Percentiles rank a stretch among this genome's conserved stretches.
These are phyloP conservation scores for Chelonus insularis DNA, from an alignment of 1,140 invertebrate genomes.

Conservation along the genomic window DNA sequence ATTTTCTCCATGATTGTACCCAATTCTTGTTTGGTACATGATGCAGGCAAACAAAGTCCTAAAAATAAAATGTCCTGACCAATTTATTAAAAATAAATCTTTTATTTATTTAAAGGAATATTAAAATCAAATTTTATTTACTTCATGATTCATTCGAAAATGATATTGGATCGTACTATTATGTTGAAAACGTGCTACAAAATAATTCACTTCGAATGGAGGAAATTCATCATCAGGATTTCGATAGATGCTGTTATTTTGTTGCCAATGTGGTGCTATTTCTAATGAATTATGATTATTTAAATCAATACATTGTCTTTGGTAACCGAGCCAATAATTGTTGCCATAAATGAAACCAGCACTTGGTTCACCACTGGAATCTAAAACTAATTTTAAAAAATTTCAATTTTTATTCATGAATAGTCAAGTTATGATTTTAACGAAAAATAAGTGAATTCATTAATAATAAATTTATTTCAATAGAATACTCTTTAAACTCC, in stretches of 20 bases:
- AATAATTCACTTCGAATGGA: conserved; percentile 52
- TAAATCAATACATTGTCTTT: conserved; percentile 49
- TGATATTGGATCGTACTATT: conserved; percentile 57
- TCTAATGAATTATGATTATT: conserved; percentile 37
- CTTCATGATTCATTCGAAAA: conserved; percentile 46
- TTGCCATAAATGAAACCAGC: conserved; percentile 58
- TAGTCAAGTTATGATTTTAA: too few species aligned
- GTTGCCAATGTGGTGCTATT: conserved; percentile 29
- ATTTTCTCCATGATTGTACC: conserved; percentile 36
- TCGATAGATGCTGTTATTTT: conserved; percentile 43
- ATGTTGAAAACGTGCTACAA: conserved; percentile 49
- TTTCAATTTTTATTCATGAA: too few species aligned
- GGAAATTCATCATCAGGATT: conserved; percentile 47
- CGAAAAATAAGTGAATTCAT: too few species aligned
- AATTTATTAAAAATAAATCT: background rate
- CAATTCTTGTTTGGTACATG: conserved; percentile 43
- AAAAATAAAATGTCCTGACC: conserved; percentile 46
- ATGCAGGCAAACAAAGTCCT: conserved; percentile 52
- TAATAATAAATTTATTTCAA: too few species aligned
- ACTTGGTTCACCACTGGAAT: conserved; percentile 56
- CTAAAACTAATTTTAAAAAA: too few species aligned
- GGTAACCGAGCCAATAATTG: conserved; percentile 60
- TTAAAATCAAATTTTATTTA: conserved; percentile 36
- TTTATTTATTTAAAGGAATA: conserved; percentile 2
- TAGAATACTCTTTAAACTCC: too few species aligned